Base-by-base conservation (phyloP, 2,888 invertebrate genomes). In the Nomada fabriciana region DNA sequence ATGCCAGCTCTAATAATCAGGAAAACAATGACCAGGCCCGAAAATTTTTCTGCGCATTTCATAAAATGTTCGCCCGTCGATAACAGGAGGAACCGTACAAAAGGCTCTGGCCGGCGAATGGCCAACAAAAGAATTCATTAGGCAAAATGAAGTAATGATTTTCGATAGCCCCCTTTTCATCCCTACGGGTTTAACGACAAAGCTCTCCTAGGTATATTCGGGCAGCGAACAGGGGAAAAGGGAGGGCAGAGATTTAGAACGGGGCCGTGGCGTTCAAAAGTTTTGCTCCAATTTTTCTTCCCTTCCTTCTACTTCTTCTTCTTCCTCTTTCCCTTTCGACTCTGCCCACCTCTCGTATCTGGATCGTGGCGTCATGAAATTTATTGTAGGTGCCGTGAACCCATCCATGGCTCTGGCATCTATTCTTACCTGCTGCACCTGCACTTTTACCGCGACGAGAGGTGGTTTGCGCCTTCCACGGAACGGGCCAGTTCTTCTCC, bases 361-460 rank as follows among this genome's bases (percentile, higher is more conserved):
- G 84, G 76, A 82, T 78, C 79, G 86, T 47, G 71, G 55, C 67
- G 73, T 76, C 70, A 72, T 84, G 75, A 83, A 83, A 86, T 82
- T 83, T 84, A 86, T 86, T 67, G 80, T 83, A 81, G 81, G 80
- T 74, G 72, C 81, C 76, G 71, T 61, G 83, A 77, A 80, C 71
- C 78, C 81, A 85, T 85, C 79, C 71, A 20, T 53, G 60, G 63
- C 64, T 29, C 64, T 74, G 79, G 72, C 74, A 80, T 84, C 86
- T 82, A 86, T 86, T 83, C 86, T 78, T 71, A 65, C 76, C 82
- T 57, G 80, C 63, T 85, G 83, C 86, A 78, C 82, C 86, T 82
- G 86, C 85, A 84, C 78, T 86, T 84, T 79, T 80, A 74, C 86
- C 72, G 25, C 60, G 53, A 59, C 68, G 72, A 74, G 72, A 76